Percentiles rank a stretch among this genome's conserved stretches.
These are phyloP conservation scores for Cichlasoma orientale DNA, from an alignment of 2,797 vertebrate genomes.

Conservation along the genomic window DNA sequence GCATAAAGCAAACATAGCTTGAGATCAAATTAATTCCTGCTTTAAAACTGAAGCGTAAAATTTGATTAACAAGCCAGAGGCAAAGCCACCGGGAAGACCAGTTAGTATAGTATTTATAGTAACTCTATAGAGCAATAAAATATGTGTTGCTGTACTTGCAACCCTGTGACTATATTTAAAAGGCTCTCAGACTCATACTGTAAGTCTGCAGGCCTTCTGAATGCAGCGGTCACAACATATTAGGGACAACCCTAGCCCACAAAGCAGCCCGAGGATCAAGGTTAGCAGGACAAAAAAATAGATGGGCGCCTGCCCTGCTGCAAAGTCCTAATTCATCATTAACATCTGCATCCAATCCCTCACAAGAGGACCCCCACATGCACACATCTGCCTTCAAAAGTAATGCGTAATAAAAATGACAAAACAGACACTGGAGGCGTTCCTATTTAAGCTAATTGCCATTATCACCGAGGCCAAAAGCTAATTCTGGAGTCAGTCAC, in stretches of 20 bases:
- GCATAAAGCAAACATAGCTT: constrained; percentile 21
- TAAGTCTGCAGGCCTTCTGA: background rate
- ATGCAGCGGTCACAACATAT: constrained; percentile 28
- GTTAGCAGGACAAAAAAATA: constrained; percentile 13
- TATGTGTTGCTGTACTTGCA: constrained; percentile 15
- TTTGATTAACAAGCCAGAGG: constrained; percentile 22
- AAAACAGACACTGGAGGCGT: constrained; percentile 11
- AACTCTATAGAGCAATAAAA: constrained; percentile 42
- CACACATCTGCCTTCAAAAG: constrained; percentile 48
- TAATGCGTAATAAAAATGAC: constrained; percentile 21
- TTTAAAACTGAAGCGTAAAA: constrained; percentile 25
- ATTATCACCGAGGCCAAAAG: constrained; percentile 1
- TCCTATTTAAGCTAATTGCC: constrained; percentile 27
- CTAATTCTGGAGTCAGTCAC: constrained; percentile 3
- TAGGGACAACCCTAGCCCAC: constrained; percentile 12
- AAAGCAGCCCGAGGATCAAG: constrained; percentile 18
- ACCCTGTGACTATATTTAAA: constrained; percentile 20
- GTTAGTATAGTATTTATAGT: constrained; percentile 13
- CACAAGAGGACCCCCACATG: constrained; percentile 14
- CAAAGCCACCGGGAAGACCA: background rate
- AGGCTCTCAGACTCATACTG: constrained; percentile 4
- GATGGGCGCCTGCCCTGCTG: constrained; percentile 32
- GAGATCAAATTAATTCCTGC: constrained; percentile 16
- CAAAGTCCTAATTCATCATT: constrained; percentile 46
- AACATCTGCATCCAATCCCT: constrained; percentile 59